Base-by-base conservation (phyloP, 2,888 invertebrate species). In the Helobdella robusta region DNA sequence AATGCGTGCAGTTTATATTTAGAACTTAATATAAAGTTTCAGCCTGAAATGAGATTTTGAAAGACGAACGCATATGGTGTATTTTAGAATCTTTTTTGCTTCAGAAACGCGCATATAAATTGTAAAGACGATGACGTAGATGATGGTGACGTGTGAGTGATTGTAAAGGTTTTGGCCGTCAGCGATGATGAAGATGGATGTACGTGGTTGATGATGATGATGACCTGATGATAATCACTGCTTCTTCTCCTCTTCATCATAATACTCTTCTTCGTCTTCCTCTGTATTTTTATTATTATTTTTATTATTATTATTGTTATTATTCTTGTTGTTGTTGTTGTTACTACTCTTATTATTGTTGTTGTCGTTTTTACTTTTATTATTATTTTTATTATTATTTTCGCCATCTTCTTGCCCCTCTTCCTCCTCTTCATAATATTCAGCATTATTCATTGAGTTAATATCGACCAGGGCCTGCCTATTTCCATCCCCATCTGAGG, bases 341-440 rank as follows among this genome's bases (percentile, higher is more conserved):
- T 54, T 54, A 15, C 25, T 54, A 11, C 32, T 54, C 54, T 25
- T 23, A 28, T 44, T 28, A 25, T 25, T 8, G n/a, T 23, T n/a
- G n/a, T n/a, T n/a, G n/a, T 4, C 34, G 1, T 46, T 23, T 15
- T 15, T 15, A 40, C 11, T 40, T 40, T 11, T 40, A 15, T 40
- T 11, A 11, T 11, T 40, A 15, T 40, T 11, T 15, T 15, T 40
- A 40, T 15, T 15, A 11, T 40, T 40, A 40, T 15, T 40, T 48
- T 48, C 62, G 30, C 3, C 44, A 5, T 50, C 62, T 50, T 62
- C 62, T n/a, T 50, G 50, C 5, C 32, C 4, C 11, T 62, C 62
- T n/a, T 50, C 48, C n/a, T 46, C 30, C 11, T 50, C 62, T 48
- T 62, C 50, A 23, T 40, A 36, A 6, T 5, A n/a, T 2, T 40